Percentiles rank a stretch among this genome's conserved stretches.
Evolutionary conservation across 2,888 invertebrate genomes (phyloP).

Genomic region (Idaea dimidiata): DNA sequence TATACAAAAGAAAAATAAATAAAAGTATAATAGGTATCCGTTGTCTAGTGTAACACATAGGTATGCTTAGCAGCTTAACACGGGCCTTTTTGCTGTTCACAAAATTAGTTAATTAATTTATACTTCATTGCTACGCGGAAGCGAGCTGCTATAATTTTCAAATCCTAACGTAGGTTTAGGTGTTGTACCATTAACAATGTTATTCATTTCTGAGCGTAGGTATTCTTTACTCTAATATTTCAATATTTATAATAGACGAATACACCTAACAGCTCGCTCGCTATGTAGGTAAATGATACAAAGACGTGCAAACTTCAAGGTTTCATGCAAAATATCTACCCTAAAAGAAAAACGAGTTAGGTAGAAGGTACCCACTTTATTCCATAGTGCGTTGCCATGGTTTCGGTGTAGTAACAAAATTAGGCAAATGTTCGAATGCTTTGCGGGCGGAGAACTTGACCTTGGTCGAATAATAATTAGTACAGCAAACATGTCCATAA

Average conservation of each 20-base stretch:
- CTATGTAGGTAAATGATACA: background rate
- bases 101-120: too few relatives aligned
- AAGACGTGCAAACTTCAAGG: conserved; percentile 14
- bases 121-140: too few relatives aligned
- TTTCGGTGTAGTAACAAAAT: conserved; percentile 67
- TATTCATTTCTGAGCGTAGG: too few relatives aligned
- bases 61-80: too few relatives aligned
- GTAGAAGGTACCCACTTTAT: conserved; percentile 29
- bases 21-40: too few relatives aligned
- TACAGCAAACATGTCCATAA: conserved; percentile 1
- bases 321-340: conserved; percentile 25
- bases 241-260: conserved; percentile 30
- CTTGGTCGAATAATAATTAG: conserved; percentile 20
- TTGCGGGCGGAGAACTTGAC: conserved; percentile 22
- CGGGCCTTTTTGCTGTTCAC: too few relatives aligned
- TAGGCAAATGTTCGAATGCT: conserved; percentile 50
- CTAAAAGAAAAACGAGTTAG: conserved; percentile 11
- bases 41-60: too few relatives aligned
- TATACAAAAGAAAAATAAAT: too few relatives aligned
- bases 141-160: too few relatives aligned
- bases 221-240: conserved; percentile 12
- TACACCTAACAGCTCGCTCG: background rate
- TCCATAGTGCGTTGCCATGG: conserved; percentile 43
- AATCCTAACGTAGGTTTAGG: too few relatives aligned
- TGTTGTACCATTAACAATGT: too few relatives aligned